Percentiles rank a stretch among this genome's conserved stretches.
Conservation (phyloP, 2,113 vertebrate genomes). For the Parus major region DNA sequence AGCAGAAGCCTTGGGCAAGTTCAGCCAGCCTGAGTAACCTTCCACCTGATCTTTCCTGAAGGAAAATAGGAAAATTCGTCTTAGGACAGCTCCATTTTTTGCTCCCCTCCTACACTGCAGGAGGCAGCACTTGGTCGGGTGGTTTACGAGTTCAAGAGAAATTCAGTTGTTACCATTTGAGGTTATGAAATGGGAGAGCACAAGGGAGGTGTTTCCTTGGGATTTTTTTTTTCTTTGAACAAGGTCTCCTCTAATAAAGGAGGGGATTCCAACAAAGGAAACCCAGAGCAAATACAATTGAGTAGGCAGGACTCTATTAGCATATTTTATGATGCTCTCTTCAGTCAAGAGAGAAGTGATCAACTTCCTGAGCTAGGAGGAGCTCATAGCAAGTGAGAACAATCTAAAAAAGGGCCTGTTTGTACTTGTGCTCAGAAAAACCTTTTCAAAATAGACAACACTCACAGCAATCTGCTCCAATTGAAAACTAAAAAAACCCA, state of each 20-base stretch:
- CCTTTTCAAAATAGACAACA: not conserved
- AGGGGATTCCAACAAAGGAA: not conserved
- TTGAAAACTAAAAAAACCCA: not conserved
- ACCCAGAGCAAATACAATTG: not conserved
- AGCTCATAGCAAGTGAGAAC: not conserved
- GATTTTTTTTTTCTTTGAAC: not conserved
- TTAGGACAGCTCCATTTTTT: not conserved
- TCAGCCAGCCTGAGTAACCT: not conserved
- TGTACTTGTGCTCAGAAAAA: not conserved
- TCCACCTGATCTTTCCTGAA: not conserved
- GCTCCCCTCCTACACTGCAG: not conserved
- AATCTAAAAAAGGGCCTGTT: not conserved
- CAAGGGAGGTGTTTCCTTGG: not conserved
- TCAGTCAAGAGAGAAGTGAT: not conserved
- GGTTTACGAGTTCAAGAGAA: not conserved
- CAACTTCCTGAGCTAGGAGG: not conserved
- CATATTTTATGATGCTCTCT: not conserved
- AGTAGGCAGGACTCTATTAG: not conserved
- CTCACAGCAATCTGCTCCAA: not conserved
- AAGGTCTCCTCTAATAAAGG: not conserved
- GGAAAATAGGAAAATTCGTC: not conserved
- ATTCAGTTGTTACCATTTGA: not conserved
- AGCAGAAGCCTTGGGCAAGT: not conserved
- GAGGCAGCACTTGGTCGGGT: not conserved
- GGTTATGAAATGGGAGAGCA: not conserved